Conservation (phyloP, 2,797 vertebrate genomes). For the Octomys mimax region DNA sequence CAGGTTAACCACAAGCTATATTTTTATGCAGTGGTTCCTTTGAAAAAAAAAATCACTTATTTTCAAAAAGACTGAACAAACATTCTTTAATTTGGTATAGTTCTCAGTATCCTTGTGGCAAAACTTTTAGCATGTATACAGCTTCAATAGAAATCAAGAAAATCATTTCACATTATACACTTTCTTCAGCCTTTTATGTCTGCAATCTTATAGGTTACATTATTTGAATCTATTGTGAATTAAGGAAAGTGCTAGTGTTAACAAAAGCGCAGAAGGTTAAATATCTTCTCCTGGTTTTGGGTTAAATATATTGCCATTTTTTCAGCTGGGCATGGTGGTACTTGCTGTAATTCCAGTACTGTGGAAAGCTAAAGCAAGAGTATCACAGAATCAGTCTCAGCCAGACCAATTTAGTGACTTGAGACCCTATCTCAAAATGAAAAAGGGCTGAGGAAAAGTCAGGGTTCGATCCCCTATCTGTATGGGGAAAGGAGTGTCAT, state of each 20-base stretch:
- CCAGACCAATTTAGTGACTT: not conserved
- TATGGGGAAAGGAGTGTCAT: not conserved
- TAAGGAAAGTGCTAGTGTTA: not conserved
- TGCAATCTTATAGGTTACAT: not conserved
- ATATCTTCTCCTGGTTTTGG: constrained; percentile 28
- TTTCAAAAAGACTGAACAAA: constrained; percentile 26
- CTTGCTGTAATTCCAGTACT: not conserved
- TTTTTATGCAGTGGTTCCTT: not conserved
- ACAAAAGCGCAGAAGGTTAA: not conserved
- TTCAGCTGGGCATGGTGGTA: not conserved
- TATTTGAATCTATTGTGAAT: not conserved
- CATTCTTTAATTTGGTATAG: not conserved
- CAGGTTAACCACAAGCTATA: not conserved
- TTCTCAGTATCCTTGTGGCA: constrained; percentile 31
- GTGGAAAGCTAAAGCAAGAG: not conserved
- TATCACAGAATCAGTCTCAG: not conserved
- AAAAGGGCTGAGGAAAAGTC: not conserved
- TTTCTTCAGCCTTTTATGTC: not conserved
- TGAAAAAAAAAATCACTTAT: constrained; percentile 11
- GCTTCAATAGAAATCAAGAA: constrained; percentile 55
- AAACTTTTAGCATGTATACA: constrained; percentile 22
- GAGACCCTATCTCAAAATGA: not conserved
- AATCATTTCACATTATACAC: constrained; percentile 1
- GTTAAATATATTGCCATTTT: constrained; percentile 42
- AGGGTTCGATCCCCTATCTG: not conserved